phyloP scores from a whole-genome alignment of 1,140 invertebrate species.

The Rhagoletis zephyria region DNA sequence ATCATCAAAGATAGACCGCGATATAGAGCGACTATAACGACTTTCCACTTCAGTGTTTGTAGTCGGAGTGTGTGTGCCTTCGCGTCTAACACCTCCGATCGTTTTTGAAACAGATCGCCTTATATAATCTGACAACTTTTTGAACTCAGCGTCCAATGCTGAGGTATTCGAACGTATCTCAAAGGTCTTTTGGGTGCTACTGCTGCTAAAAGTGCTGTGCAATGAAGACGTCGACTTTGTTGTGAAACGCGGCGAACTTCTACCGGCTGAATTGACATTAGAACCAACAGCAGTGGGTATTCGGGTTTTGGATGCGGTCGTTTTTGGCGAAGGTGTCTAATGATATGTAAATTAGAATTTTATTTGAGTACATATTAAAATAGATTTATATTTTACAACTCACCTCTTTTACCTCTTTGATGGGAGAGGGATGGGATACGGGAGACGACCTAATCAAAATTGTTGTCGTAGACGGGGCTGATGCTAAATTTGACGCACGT shows the following conservation, averaged over 20 bases:
- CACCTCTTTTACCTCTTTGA: slow-evolving; percentile 61
- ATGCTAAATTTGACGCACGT: slow-evolving; percentile 59
- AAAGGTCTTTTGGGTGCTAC: slow-evolving; percentile 65
- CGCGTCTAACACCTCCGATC: slow-evolving; percentile 58
- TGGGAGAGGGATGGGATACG: slow-evolving; percentile 60
- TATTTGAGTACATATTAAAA: background rate
- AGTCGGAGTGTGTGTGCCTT: slow-evolving; percentile 58
- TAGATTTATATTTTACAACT: background rate
- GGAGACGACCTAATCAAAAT: slow-evolving; percentile 55
- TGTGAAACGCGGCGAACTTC: slow-evolving; percentile 21
- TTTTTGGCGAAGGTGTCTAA: slow-evolving; percentile 40
- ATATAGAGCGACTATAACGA: slow-evolving; percentile 69
- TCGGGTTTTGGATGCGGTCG: slow-evolving; percentile 62
- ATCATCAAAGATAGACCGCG: slow-evolving; percentile 68
- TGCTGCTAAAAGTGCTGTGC: slow-evolving; percentile 59
- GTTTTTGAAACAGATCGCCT: slow-evolving; percentile 68
- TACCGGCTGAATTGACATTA: background rate
- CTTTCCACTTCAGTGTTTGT: slow-evolving; percentile 63
- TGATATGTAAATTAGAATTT: background rate
- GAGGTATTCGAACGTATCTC: slow-evolving; percentile 62
- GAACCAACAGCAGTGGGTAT: slow-evolving; percentile 15
- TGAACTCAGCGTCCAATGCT: slow-evolving; percentile 63
- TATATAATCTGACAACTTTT: slow-evolving; percentile 65
- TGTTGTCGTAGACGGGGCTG: slow-evolving; percentile 51
- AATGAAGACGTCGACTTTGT: slow-evolving; percentile 62